A percentile compares a stretch with the other conserved stretches of the same genome.
Conservation (phyloP, 2,888 invertebrate genomes). For the Drosophila nr. perissopoda region DNA sequence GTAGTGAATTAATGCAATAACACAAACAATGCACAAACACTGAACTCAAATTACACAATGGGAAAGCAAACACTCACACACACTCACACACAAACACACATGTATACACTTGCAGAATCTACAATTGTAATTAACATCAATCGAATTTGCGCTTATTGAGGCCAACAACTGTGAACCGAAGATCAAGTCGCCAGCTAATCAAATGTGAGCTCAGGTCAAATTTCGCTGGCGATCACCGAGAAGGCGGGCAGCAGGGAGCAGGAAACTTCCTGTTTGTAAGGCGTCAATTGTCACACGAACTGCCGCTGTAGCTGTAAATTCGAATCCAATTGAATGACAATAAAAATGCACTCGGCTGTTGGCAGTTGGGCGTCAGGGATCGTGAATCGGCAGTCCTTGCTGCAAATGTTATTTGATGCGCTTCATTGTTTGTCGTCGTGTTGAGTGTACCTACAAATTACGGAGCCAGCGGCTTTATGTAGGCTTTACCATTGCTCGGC, state of each 20-base stretch:
- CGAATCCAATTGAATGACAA: conserved; percentile 83
- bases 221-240: conserved; percentile 57
- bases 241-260: conserved; percentile 21
- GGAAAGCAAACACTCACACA: conserved; percentile 18
- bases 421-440: conserved; percentile 66
- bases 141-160: conserved; percentile 47
- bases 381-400: conserved; percentile 28
- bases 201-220: conserved; percentile 56
- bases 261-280: conserved; percentile 71
- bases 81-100: conserved; percentile 14
- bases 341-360: conserved; percentile 72
- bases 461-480: conserved; percentile 32
- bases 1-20: conserved; percentile 79
- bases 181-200: conserved; percentile 73
- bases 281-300: conserved; percentile 77
- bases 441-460: conserved; percentile 76
- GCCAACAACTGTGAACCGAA: conserved; percentile 38
- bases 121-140: conserved; percentile 54
- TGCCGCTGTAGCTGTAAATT: conserved; percentile 53
- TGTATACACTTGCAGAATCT: conserved; percentile 24
- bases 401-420: conserved; percentile 79
- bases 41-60: conserved; percentile 70
- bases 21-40: conserved; percentile 72
- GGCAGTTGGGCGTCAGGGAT: conserved; percentile 46
- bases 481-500: conserved; percentile 40